Evolutionary conservation across 2,113 vertebrate species (phyloP).

Genomic region (Emydocephalus ijimae): DNA sequence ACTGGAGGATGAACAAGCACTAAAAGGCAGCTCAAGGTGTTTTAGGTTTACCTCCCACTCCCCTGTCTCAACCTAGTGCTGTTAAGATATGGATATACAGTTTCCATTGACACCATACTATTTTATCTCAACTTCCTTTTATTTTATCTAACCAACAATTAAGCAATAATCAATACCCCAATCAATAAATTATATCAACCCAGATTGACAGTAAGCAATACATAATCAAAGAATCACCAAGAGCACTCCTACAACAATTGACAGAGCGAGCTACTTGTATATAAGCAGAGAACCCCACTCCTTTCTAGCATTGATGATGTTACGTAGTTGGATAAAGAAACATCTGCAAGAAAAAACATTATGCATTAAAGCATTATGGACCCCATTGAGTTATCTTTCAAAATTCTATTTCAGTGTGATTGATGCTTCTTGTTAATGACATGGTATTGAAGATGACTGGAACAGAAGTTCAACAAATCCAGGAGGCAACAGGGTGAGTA

Average conservation of each 20-base stretch:
- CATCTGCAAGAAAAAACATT: neutral
- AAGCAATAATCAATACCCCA: neutral
- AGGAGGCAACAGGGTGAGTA: neutral
- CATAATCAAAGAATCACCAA: neutral
- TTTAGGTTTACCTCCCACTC: too few species aligned
- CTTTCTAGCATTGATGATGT: neutral
- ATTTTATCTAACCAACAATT: neutral
- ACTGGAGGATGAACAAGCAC: neutral
- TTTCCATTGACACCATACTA: neutral
- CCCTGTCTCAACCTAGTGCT: neutral
- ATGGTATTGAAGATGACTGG: neutral
- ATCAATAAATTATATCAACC: neutral
- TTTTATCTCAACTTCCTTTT: neutral
- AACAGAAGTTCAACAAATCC: neutral
- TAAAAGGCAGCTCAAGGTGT: neutral
- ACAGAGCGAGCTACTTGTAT: neutral
- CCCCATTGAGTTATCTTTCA: neutral
- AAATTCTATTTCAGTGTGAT: neutral
- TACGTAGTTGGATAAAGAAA: neutral
- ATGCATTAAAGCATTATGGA: too few species aligned
- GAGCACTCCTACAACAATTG: neutral
- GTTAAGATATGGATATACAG: neutral
- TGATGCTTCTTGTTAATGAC: neutral
- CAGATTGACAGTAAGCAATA: neutral
- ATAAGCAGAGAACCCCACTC: neutral